A percentile compares a stretch with the other conserved stretches of the same genome.
Conservation (phyloP, 2,113 vertebrate genomes). For the Cololabis saira region DNA sequence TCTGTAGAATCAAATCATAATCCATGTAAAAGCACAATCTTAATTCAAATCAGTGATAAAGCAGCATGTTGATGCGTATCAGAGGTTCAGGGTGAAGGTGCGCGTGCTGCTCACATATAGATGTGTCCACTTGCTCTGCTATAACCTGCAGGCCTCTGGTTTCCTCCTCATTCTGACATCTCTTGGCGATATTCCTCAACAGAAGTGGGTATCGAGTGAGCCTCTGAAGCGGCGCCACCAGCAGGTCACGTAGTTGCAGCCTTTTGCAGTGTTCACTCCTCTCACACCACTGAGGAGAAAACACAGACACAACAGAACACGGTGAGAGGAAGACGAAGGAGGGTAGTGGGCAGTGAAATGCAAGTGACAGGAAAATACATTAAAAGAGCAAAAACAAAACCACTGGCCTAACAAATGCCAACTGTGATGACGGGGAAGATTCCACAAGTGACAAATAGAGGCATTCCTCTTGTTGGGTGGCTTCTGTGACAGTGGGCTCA, state of each 20-base stretch:
- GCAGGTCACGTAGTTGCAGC: conserved; percentile 86
- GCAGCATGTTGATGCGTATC: background rate
- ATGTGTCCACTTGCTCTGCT: conserved; percentile 88
- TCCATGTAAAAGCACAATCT: background rate
- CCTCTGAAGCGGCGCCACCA: conserved; percentile 88
- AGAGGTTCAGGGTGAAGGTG: background rate
- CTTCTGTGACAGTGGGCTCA: conserved; percentile 31
- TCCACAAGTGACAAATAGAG: conserved; percentile 28
- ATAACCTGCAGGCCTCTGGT: conserved; percentile 78
- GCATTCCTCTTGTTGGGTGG: conserved; percentile 44
- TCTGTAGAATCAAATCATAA: background rate
- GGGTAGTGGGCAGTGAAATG: conserved; percentile 9
- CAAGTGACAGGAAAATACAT: conserved; percentile 10
- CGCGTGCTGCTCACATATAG: conserved; percentile 83
- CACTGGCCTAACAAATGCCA: background rate
- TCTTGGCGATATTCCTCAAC: conserved; percentile 88
- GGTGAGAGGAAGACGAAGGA: conserved; percentile 25
- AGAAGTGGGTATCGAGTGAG: conserved; percentile 88
- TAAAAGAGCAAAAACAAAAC: conserved; percentile 19
- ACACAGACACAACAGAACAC: background rate
- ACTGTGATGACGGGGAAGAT: conserved; percentile 16
- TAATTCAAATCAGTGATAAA: background rate
- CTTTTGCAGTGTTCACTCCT: conserved; percentile 84
- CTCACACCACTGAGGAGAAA: conserved; percentile 87
- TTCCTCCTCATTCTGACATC: conserved; percentile 76